These are phyloP conservation scores for Ondatra zibethicus DNA, from an alignment of 2,113 vertebrate genomes.

Conservation along the genomic window DNA sequence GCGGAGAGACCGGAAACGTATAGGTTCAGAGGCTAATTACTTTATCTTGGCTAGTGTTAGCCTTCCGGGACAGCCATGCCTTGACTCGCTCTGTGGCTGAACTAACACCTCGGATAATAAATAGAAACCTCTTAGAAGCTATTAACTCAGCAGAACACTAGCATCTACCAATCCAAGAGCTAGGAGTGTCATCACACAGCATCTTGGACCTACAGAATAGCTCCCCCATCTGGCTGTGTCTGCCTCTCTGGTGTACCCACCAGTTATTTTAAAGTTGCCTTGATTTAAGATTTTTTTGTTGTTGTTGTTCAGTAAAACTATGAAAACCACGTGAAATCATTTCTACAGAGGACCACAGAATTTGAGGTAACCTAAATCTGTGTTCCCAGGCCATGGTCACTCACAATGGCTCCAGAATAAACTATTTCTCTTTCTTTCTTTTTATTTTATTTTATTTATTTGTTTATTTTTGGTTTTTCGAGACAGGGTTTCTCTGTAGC, in stretches of 20 bases:
- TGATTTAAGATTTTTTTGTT: not conserved
- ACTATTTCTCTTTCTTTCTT: too few relatives aligned
- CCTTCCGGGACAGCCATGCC: not conserved
- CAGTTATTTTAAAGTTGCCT: not conserved
- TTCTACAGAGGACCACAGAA: not conserved
- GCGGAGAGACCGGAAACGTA: not conserved
- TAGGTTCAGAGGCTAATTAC: not conserved
- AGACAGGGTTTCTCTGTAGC: too few relatives aligned
- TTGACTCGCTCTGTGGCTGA: not conserved
- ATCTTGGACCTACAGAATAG: not conserved
- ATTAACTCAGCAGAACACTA: not conserved
- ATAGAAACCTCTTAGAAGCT: not conserved
- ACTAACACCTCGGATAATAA: not conserved
- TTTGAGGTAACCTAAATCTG: not conserved
- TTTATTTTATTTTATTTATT: too few relatives aligned
- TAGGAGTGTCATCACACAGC: not conserved
- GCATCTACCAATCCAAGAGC: not conserved
- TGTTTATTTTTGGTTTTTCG: too few relatives aligned
- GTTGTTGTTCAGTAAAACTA: not conserved
- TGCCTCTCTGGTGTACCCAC: not conserved
- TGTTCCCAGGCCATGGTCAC: not conserved
- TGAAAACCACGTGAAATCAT: not conserved
- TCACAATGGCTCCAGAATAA: not conserved
- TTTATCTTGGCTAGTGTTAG: not conserved
- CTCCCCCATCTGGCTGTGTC: not conserved